Evolutionary conservation across 1,140 invertebrate genomes (phyloP).

Genomic region (Tenebrio molitor): DNA sequence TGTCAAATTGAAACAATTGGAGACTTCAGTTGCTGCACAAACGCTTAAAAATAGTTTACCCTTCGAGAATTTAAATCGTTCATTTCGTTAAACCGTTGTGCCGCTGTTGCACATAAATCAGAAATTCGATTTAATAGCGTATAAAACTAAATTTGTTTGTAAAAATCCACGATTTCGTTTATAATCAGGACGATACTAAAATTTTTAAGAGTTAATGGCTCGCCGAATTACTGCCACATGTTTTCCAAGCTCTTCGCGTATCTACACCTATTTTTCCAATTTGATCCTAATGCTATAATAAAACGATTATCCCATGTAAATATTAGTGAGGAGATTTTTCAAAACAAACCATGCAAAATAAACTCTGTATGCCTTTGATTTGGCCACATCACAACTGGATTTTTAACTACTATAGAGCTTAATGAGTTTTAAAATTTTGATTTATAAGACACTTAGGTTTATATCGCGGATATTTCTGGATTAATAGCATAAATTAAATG

Average conservation of each 20-base stretch:
- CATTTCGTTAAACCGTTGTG: constrained; percentile 11
- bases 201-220: constrained; percentile 48
- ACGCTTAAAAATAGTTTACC: constrained; percentile 21
- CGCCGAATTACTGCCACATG: constrained; percentile 51
- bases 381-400: constrained; percentile 7
- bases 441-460: constrained; percentile 34
- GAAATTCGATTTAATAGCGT: constrained; percentile 49
- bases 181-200: constrained; percentile 49
- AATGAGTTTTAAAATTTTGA: constrained; percentile 40
- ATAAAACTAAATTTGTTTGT: constrained; percentile 54
- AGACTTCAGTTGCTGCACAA: not conserved
- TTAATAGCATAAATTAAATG: constrained; percentile 33
- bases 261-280: constrained; percentile 8
- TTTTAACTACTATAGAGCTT: constrained; percentile 8
- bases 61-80: constrained; percentile 24
- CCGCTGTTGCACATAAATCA: constrained; percentile 52
- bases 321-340: not conserved
- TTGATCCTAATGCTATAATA: not conserved
- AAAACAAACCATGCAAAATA: constrained; percentile 17
- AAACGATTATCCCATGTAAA: not conserved
- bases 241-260: constrained; percentile 35
- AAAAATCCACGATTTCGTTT: constrained; percentile 51
- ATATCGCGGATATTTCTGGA: constrained; percentile 26
- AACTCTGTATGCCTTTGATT: constrained; percentile 1
- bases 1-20: constrained; percentile 6